Conservation (phyloP, 2,888 invertebrate genomes). For the Amphiduros pacificus region DNA sequence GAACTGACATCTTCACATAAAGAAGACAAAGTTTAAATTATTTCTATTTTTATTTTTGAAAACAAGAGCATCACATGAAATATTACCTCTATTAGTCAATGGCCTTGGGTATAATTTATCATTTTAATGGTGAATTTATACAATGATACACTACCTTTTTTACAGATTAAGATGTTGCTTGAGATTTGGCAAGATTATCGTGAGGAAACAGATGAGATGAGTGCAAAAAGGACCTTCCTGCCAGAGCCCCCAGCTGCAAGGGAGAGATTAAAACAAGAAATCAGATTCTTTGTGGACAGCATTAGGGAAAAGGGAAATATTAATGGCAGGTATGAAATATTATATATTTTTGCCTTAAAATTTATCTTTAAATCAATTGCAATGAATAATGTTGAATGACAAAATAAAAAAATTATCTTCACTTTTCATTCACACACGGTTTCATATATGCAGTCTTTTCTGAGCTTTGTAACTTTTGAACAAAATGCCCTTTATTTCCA, state of each 20-base stretch:
- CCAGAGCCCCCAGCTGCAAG: constrained; percentile 55
- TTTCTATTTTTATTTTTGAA: too few relatives aligned
- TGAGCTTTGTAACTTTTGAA: too few relatives aligned
- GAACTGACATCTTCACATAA: too few relatives aligned
- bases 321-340: constrained; percentile 49
- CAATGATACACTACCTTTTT: not conserved
- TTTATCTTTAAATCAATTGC: not conserved
- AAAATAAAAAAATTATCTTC: not conserved
- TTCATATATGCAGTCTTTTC: too few relatives aligned
- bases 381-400: too few relatives aligned
- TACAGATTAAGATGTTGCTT: constrained; percentile 48
- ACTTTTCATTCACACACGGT: too few relatives aligned
- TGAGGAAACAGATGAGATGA: constrained; percentile 38
- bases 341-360: too few relatives aligned
- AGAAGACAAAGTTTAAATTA: not conserved
- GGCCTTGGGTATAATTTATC: not conserved
- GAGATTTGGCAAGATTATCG: constrained; percentile 56
- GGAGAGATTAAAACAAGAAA: constrained; percentile 53
- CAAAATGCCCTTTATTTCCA: too few relatives aligned
- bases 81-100: not conserved
- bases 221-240: constrained; percentile 31
- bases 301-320: constrained; percentile 50
- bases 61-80: too few relatives aligned
- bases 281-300: constrained; percentile 53
- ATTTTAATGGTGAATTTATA: not conserved